A percentile compares a stretch with the other conserved stretches of the same genome.
These are phyloP conservation scores for Cryptotermes secundus DNA, from an alignment of 1,140 invertebrate species.

Conservation along the genomic window DNA sequence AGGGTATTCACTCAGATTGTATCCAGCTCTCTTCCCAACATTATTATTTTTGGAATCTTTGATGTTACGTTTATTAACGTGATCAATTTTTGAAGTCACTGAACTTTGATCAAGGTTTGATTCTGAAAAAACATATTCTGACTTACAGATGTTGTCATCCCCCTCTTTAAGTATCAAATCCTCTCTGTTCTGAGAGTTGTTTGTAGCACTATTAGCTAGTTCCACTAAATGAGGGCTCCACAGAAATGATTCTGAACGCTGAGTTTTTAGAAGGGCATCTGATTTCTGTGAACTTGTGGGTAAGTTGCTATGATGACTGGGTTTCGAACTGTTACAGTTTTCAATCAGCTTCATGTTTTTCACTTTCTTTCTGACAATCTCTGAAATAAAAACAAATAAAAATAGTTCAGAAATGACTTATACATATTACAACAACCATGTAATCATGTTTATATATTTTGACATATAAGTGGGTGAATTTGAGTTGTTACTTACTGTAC, in stretches of 20 bases:
- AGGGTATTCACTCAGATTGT: background rate
- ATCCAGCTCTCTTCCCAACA: background rate
- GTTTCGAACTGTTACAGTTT: conserved; percentile 7
- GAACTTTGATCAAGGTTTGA: background rate
- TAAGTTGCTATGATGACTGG: background rate
- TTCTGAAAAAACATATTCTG: conserved; percentile 33
- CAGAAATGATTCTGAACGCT: conserved; percentile 23
- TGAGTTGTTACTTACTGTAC: background rate
- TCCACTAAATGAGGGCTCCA: conserved; percentile 20
- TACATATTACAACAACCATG: background rate
- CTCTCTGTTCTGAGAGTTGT: background rate
- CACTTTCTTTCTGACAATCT: conserved; percentile 13
- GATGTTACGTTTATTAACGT: background rate
- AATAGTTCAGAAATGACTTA: background rate
- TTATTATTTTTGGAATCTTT: conserved; percentile 25
- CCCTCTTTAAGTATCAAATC: background rate
- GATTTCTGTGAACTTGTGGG: conserved; percentile 10
- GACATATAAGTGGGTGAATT: background rate
- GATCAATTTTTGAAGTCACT: background rate
- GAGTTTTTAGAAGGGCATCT: background rate
- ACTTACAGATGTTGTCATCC: conserved; percentile 17
- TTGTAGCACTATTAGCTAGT: background rate
- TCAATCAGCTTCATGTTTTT: conserved; percentile 22
- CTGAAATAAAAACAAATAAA: conserved; percentile 15
- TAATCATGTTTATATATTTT: background rate